Evolutionary conservation across 2,113 vertebrate genomes (phyloP).

Genomic region (Bubo scandiacus): DNA sequence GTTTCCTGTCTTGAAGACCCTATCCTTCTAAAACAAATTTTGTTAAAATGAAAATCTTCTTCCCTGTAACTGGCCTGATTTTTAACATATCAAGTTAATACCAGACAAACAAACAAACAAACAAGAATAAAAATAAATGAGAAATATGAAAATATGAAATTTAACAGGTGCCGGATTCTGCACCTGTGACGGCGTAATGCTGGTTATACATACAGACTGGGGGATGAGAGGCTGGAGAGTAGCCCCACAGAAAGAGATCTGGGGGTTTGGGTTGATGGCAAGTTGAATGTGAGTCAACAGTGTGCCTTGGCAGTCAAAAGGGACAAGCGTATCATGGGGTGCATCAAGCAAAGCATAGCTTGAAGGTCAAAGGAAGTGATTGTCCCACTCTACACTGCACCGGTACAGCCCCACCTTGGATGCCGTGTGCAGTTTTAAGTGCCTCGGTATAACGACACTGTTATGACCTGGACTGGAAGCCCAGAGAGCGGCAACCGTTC

Average conservation of each 20-base stretch:
- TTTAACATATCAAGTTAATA: not conserved
- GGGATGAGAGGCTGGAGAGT: rapidly evolving
- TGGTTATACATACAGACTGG: rapidly evolving
- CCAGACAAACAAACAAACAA: not conserved
- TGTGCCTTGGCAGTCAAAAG: not conserved
- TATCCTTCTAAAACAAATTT: not conserved
- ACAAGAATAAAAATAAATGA: not conserved
- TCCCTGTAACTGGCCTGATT: not conserved
- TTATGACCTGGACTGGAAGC: too few relatives aligned
- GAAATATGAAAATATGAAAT: not conserved
- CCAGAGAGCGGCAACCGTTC: too few relatives aligned
- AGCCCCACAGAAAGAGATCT: not conserved
- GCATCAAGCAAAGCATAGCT: rapidly evolving
- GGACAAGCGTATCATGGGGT: rapidly evolving
- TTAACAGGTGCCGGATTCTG: not conserved
- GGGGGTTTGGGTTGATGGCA: not conserved
- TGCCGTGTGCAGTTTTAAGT: too few relatives aligned
- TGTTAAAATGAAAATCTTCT: not conserved
- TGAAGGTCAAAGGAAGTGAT: rapidly evolving
- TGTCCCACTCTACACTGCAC: too few relatives aligned
- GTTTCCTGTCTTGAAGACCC: not conserved
- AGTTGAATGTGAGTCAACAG: not conserved
- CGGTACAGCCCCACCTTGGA: too few relatives aligned
- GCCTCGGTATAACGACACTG: too few relatives aligned
- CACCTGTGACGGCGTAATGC: rapidly evolving